These are phyloP conservation scores for Tineola bisselliella DNA, from an alignment of 2,888 invertebrate genomes.

Conservation along the genomic window DNA sequence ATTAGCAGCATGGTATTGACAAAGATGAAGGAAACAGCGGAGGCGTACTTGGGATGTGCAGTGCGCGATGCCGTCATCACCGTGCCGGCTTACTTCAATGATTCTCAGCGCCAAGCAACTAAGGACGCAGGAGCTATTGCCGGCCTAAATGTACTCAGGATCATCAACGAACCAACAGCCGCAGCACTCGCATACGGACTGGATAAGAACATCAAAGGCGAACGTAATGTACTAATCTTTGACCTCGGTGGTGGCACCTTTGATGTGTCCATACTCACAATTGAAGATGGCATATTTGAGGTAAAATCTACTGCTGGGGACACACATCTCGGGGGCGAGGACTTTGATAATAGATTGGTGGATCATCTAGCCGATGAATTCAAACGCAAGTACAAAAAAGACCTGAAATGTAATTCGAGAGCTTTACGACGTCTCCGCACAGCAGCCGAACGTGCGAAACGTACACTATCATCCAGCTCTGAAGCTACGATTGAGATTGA, in stretches of 20 bases:
- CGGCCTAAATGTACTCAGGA: constrained; percentile 80
- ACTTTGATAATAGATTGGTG: constrained; percentile 72
- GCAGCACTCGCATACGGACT: constrained; percentile 94
- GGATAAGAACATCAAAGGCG: constrained; percentile 81
- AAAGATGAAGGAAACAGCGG: constrained; percentile 69
- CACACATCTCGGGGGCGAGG: constrained; percentile 85
- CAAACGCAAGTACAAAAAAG: constrained; percentile 71
- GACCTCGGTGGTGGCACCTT: constrained; percentile 70
- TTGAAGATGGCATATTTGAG: constrained; percentile 82
- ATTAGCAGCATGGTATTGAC: constrained; percentile 74
- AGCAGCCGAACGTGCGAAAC: constrained; percentile 80
- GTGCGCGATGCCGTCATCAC: constrained; percentile 79
- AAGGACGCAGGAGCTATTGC: constrained; percentile 83
- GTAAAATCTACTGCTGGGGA: constrained; percentile 87
- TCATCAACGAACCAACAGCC: constrained; percentile 90
- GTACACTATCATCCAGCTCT: constrained; percentile 78
- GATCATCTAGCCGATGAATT: constrained; percentile 75
- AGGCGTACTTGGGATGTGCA: constrained; percentile 67
- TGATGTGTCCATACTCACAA: constrained; percentile 80
- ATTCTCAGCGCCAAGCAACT: constrained; percentile 78
- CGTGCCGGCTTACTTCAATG: constrained; percentile 83
- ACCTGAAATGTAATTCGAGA: constrained; percentile 66
- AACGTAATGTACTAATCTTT: constrained; percentile 43
- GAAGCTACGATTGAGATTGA: constrained; percentile 81
- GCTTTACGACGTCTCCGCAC: constrained; percentile 73